These are phyloP conservation scores for Trididemnum nubilum DNA, from an alignment of 23 tunicate genomes.

Conservation along the genomic window DNA sequence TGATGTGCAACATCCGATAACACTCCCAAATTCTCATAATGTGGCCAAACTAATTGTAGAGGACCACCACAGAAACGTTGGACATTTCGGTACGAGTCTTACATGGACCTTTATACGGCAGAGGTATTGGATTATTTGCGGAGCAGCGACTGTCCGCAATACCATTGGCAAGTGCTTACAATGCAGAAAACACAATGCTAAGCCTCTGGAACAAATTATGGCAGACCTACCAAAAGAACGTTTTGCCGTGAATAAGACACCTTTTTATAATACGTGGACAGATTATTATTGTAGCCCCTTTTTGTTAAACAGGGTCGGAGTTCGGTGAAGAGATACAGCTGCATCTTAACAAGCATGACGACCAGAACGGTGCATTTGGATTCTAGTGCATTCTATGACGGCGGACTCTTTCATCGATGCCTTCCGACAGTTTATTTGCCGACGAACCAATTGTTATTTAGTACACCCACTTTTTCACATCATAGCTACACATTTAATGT, in stretches of 20 bases:
- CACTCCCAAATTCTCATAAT: not conserved
- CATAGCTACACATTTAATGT: no score
- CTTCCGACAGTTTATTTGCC: not conserved
- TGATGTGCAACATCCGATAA: not conserved
- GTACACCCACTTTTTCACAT: no score
- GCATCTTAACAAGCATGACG: not conserved
- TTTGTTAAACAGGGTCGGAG: conserved; percentile 6
- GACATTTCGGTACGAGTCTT: not conserved
- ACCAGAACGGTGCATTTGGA: conserved; percentile 7
- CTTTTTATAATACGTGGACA: not conserved
- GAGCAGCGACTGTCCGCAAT: not conserved
- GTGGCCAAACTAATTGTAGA: not conserved
- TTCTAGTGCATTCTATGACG: not conserved
- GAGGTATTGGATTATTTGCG: not conserved
- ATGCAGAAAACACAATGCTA: conserved; percentile 15
- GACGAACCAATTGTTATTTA: conserved; percentile 5
- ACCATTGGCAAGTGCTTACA: not conserved
- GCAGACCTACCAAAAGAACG: not conserved
- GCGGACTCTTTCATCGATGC: not conserved
- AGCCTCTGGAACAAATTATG: not conserved
- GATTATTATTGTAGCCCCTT: conserved; percentile 1
- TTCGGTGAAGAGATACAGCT: not conserved
- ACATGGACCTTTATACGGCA: conserved; percentile 5
- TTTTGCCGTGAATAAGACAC: not conserved
- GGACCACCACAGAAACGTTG: not conserved